Conservation (phyloP, 2,888 invertebrate species). For the Pardosa pseudoannulata region DNA sequence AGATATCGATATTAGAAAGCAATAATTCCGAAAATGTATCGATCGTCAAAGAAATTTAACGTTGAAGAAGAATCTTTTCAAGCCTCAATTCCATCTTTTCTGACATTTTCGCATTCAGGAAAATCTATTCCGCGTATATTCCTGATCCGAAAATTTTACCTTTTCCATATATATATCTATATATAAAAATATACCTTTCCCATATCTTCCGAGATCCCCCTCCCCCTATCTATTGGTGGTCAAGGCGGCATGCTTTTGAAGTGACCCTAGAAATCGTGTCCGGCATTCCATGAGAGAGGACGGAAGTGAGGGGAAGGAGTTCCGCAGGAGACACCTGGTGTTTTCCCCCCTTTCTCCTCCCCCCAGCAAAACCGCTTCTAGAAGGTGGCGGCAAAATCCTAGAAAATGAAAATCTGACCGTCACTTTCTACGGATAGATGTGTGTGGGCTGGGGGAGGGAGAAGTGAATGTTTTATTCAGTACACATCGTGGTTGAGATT, state of each 20-base stretch:
- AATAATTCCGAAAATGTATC: conserved; percentile 1
- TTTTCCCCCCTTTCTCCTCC: conserved; percentile 12
- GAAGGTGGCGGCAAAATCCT: background rate
- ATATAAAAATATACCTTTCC: background rate
- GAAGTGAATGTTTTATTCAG: conserved; percentile 61
- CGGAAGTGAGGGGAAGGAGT: conserved; percentile 25
- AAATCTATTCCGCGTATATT: conserved; percentile 16
- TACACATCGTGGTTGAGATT: conserved; percentile 42
- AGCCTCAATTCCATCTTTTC: conserved; percentile 26
- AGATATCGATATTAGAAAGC: background rate
- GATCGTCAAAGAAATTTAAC: conserved; percentile 8
- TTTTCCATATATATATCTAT: background rate
- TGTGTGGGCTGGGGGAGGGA: background rate
- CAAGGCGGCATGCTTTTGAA: conserved; percentile 10
- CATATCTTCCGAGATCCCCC: background rate
- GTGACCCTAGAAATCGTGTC: conserved; percentile 66
- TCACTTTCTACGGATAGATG: conserved; percentile 13
- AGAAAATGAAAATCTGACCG: conserved; percentile 57
- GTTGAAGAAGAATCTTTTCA: background rate
- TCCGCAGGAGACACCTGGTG: conserved; percentile 66
- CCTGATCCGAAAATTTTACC: background rate
- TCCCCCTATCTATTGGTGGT: conserved; percentile 23
- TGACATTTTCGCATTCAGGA: conserved; percentile 50
- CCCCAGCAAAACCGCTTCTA: background rate
- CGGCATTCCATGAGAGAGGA: conserved; percentile 51